A percentile compares a stretch with the other conserved stretches of the same genome.
Conservation (phyloP, 2,113 vertebrate species). For the Lepus europaeus region DNA sequence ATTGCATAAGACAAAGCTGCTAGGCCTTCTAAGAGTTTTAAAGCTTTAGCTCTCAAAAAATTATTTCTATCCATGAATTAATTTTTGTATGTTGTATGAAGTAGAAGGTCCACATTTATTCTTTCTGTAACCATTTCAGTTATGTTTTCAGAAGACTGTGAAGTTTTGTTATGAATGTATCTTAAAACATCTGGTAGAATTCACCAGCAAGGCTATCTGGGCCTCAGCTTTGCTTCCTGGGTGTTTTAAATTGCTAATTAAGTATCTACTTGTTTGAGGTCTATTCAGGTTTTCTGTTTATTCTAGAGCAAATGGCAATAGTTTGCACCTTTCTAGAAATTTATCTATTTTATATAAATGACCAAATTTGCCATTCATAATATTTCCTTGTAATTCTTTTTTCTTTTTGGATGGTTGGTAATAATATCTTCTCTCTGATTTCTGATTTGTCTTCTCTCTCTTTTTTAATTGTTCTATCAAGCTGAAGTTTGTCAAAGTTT, state of each 20-base stretch:
- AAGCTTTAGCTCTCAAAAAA: not conserved
- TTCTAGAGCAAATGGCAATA: not conserved
- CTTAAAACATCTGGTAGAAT: not conserved
- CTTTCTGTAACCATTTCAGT: not conserved
- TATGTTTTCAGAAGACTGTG: not conserved
- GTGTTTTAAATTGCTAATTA: not conserved
- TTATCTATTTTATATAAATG: not conserved
- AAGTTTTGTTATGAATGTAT: not conserved
- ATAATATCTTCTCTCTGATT: not conserved
- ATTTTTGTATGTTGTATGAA: not conserved
- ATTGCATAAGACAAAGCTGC: not conserved
- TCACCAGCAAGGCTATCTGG: not conserved
- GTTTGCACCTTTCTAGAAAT: not conserved
- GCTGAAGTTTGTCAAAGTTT: not conserved
- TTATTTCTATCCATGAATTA: not conserved
- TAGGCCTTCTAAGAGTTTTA: not conserved
- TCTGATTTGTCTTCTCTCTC: not conserved
- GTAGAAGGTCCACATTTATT: not conserved
- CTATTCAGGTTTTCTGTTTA: not conserved
- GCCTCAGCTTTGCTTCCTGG: not conserved
- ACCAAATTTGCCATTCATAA: not conserved
- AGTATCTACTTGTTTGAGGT: not conserved
- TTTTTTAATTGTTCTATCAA: not conserved
- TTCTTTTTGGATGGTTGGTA: not conserved
- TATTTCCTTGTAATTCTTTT: not conserved